Conservation (phyloP, 2,797 vertebrate genomes). For the Sylvia borin region DNA sequence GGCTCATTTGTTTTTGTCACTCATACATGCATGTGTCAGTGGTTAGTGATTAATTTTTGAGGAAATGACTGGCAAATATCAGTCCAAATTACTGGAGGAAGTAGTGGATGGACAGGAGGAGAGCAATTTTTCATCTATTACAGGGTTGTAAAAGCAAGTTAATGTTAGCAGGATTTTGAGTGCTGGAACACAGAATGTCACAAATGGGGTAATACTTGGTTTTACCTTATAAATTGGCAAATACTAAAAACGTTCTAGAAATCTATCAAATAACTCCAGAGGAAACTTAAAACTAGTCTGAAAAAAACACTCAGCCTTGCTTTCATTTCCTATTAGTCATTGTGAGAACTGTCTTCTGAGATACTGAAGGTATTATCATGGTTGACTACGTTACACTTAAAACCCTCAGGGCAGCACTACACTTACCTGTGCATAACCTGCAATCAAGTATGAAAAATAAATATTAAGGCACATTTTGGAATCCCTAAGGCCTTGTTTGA, state of each 20-base stretch:
- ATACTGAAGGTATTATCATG: slow-evolving; percentile 64
- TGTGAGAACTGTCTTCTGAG: slow-evolving; percentile 32
- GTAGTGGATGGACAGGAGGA: not conserved
- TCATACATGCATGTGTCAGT: not conserved
- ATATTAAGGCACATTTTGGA: slow-evolving; percentile 64
- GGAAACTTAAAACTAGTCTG: not conserved
- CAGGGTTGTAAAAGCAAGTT: not conserved
- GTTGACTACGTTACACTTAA: slow-evolving; percentile 68
- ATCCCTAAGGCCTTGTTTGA: slow-evolving; percentile 58
- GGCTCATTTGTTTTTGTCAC: not conserved
- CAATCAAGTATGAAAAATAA: slow-evolving; percentile 72
- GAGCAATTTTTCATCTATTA: not conserved
- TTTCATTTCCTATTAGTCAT: slow-evolving; percentile 57
- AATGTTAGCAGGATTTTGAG: not conserved
- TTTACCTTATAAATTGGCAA: not conserved
- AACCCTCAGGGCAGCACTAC: slow-evolving; percentile 64
- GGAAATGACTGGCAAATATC: slow-evolving; percentile 12
- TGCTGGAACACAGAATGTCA: not conserved
- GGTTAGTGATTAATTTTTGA: slow-evolving; percentile 1
- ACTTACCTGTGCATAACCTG: slow-evolving; percentile 65
- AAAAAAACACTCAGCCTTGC: slow-evolving; percentile 37
- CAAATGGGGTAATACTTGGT: not conserved
- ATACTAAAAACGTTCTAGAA: not conserved
- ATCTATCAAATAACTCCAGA: not conserved
- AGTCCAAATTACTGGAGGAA: not conserved